phyloP scores from a whole-genome alignment of 2,113 vertebrate genomes.

The Chionodraco myersi region DNA sequence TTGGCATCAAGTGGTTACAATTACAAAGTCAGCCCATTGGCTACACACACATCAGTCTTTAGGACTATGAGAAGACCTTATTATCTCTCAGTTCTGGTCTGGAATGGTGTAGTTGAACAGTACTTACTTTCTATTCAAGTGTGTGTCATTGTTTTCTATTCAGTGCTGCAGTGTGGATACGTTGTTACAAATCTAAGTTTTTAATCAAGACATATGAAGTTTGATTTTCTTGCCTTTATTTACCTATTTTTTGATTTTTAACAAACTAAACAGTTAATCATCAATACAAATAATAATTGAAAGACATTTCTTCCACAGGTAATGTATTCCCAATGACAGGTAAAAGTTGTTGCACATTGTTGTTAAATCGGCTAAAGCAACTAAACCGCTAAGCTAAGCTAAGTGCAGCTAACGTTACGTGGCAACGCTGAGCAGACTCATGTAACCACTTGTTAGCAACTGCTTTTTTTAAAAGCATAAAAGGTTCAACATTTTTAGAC shows the following conservation, averaged over 20 bases:
- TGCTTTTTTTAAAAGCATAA: no score
- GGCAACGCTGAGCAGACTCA: no score
- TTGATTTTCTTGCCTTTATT: no score
- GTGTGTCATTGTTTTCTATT: background rate
- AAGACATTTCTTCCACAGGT: background rate
- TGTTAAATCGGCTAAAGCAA: no score
- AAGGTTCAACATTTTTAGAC: no score
- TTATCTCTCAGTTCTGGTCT: background rate
- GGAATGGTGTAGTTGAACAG: background rate
- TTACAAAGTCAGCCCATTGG: slow-evolving; percentile 16
- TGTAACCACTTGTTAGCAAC: no score
- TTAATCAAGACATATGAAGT: background rate
- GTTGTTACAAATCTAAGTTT: background rate
- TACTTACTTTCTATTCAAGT: background rate
- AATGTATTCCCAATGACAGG: background rate
- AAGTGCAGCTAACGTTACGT: no score
- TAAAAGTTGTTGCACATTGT: background rate
- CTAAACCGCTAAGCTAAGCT: no score
- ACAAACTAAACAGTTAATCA: background rate
- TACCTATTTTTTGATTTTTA: background rate
- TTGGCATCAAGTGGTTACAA: slow-evolving; percentile 25
- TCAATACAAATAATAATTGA: background rate
- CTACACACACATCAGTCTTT: slow-evolving; percentile 3
- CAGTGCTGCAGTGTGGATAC: background rate
- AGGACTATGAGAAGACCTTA: background rate